Percentiles rank a stretch among this genome's conserved stretches.
Evolutionary conservation across 2,888 invertebrate species (phyloP).

Genomic region (Masnerella sp.): DNA sequence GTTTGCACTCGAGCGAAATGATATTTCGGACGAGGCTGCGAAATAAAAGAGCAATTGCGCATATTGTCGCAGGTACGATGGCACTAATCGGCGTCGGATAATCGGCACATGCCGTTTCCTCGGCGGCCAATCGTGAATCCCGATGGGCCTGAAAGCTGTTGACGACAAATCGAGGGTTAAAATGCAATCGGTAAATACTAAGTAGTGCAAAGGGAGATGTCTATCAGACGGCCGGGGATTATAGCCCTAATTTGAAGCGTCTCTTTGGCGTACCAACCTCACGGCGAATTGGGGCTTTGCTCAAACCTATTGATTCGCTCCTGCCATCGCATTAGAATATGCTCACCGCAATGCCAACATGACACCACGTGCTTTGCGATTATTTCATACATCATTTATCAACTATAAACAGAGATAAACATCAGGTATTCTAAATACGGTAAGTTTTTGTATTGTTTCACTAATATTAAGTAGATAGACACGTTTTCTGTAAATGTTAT

Average conservation of each 20-base stretch:
- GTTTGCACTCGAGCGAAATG: too few relatives aligned
- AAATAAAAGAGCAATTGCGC: conserved; percentile 29
- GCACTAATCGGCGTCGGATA: conserved; percentile 20
- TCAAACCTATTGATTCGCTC: conserved; percentile 45
- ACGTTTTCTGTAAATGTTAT: too few relatives aligned
- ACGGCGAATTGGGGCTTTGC: conserved; percentile 49
- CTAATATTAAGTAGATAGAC: too few relatives aligned
- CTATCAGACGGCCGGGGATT: conserved; percentile 74
- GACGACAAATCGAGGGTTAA: conserved; percentile 78
- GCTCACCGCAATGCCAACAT: conserved; percentile 15
- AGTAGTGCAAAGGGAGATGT: conserved; percentile 66
- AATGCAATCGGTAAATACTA: conserved; percentile 77
- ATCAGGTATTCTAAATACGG: too few relatives aligned
- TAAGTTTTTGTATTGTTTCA: neutral
- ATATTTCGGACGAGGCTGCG: too few relatives aligned
- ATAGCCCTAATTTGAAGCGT: conserved; percentile 76
- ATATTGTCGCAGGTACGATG: conserved; percentile 26
- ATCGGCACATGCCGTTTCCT: conserved; percentile 27
- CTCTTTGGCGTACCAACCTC: conserved; percentile 60
- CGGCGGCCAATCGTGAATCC: conserved; percentile 63
- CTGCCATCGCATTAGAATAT: conserved; percentile 15
- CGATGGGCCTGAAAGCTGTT: conserved; percentile 76
- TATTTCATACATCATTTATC: neutral
- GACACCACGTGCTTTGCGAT: conserved; percentile 26
- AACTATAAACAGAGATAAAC: too few relatives aligned